Conservation (phyloP, 1,140 invertebrate species). For the Bactericera cockerelli region DNA sequence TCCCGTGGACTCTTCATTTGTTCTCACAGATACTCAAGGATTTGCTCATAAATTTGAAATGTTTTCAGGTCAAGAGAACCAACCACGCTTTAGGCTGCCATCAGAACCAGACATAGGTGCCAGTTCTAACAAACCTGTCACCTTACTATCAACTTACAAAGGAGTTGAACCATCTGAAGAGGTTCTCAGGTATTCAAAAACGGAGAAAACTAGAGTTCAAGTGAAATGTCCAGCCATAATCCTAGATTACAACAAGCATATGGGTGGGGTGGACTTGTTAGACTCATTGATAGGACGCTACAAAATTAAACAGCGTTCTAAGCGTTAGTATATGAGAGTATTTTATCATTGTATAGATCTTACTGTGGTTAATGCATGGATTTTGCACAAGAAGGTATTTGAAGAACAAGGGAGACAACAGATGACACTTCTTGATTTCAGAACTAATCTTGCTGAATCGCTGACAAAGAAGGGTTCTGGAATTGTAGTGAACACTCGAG, state of each 20-base stretch:
- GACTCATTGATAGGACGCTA: not conserved
- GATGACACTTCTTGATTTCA: not conserved
- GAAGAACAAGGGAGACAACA: not conserved
- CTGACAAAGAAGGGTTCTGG: not conserved
- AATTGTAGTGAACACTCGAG: not conserved
- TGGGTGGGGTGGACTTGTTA: too few species aligned
- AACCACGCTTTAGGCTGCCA: not conserved
- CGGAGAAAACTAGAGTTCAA: not conserved
- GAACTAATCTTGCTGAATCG: not conserved
- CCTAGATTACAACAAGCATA: not conserved
- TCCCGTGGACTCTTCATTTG: too few species aligned
- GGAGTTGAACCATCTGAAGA: not conserved
- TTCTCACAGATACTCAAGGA: slow-evolving; percentile 19
- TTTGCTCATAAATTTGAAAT: slow-evolving; percentile 26
- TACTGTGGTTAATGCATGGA: not conserved
- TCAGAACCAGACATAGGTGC: not conserved
- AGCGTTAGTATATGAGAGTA: too few species aligned
- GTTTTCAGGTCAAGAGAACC: slow-evolving; percentile 22
- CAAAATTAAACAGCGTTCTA: not conserved
- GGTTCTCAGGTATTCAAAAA: not conserved
- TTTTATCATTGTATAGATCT: too few species aligned
- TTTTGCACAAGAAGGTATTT: not conserved
- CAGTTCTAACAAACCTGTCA: not conserved
- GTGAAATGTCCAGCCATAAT: not conserved
- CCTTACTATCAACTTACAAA: not conserved